A percentile compares a stretch with the other conserved stretches of the same genome.
Conservation (phyloP, 2,113 vertebrate species). For the Ifrita kowaldi region DNA sequence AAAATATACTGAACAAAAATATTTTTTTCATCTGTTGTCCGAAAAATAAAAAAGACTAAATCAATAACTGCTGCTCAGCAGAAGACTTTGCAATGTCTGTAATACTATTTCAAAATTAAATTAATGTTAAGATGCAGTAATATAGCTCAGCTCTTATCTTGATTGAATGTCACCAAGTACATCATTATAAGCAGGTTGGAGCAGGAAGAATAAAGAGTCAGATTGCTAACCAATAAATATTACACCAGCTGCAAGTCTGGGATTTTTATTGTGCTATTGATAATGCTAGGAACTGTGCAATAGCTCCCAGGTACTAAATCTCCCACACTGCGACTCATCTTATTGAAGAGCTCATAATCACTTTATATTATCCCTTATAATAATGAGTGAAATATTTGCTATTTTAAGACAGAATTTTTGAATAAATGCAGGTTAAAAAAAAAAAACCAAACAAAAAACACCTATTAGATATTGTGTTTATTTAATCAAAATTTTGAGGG, state of each 20-base stretch:
- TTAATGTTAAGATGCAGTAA: background rate
- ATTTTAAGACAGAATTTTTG: background rate
- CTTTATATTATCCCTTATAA: background rate
- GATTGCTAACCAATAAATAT: background rate
- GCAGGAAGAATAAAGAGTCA: background rate
- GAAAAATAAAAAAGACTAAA: background rate
- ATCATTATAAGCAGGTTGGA: background rate
- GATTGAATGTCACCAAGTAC: background rate
- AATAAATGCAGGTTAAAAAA: background rate
- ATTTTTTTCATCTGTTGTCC: background rate
- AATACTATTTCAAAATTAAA: background rate
- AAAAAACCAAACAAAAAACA: accelerated
- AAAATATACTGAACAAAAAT: background rate
- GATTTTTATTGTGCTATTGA: background rate
- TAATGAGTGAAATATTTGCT: background rate
- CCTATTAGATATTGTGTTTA: background rate
- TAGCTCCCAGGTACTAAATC: background rate
- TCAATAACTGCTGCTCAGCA: background rate
- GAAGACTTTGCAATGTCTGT: background rate
- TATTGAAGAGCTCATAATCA: background rate
- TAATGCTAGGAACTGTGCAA: background rate
- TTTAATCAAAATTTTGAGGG: background rate
- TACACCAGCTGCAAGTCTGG: background rate
- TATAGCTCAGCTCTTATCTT: background rate
- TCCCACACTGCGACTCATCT: background rate